Conservation (phyloP, 2,797 vertebrate species). For the Anabas testudineus region DNA sequence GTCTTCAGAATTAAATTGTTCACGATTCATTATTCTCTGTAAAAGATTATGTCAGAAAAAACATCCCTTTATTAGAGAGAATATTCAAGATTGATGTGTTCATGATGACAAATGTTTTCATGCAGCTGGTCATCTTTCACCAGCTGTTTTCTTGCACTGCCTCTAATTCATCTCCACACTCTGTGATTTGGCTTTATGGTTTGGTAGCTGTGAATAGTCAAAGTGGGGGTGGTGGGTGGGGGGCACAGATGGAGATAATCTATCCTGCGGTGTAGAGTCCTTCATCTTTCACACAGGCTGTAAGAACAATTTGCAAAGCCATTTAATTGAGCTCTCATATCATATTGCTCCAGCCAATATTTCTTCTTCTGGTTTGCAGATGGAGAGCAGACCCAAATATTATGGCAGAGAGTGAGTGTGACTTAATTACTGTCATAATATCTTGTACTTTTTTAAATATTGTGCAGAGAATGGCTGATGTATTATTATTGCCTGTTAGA, state of each 20-base stretch:
- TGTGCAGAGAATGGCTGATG: conserved; percentile 32
- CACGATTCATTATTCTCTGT: conserved; percentile 9
- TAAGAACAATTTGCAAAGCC: conserved; percentile 59
- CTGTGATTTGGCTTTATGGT: conserved; percentile 64
- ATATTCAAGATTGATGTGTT: conserved; percentile 1
- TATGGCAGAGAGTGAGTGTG: conserved; percentile 98
- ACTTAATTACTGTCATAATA: conserved; percentile 59
- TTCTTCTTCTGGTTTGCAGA: conserved; percentile 83
- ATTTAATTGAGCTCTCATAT: conserved; percentile 67
- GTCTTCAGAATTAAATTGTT: neutral
- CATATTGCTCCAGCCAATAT: conserved; percentile 48
- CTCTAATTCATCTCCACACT: conserved; percentile 56
- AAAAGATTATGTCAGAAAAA: neutral
- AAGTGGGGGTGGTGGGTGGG: no score
- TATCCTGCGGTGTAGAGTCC: conserved; percentile 53
- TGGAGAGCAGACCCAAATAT: conserved; percentile 97
- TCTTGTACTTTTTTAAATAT: conserved; percentile 12
- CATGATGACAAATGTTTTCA: conserved; percentile 12
- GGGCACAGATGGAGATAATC: conserved; percentile 68
- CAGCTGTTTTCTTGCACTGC: conserved; percentile 55
- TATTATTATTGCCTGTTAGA: conserved; percentile 37
- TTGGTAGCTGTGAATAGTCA: conserved; percentile 60
- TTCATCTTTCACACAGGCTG: conserved; percentile 63
- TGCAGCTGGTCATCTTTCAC: conserved; percentile 58
- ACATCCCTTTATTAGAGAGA: neutral